These are phyloP conservation scores for Drosophila sordidula DNA, from an alignment of 2,888 invertebrate genomes.

Conservation along the genomic window DNA sequence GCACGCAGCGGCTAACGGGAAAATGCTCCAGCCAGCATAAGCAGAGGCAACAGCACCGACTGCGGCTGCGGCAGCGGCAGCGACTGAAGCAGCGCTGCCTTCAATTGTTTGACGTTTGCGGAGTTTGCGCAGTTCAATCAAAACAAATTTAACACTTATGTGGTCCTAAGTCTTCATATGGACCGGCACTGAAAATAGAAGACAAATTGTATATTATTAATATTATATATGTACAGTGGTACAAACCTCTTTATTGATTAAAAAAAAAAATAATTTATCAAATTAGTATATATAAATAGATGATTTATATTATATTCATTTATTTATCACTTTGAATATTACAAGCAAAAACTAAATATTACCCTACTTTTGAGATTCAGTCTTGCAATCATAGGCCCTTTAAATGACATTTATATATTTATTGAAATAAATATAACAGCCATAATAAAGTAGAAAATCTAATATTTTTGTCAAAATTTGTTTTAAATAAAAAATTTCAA, in stretches of 20 bases:
- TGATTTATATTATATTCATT: no score
- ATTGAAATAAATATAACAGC: no score
- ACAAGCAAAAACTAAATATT: background rate
- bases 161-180: slow-evolving; percentile 7
- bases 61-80: slow-evolving; percentile 4
- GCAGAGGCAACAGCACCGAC: slow-evolving; percentile 9
- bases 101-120: slow-evolving; percentile 35
- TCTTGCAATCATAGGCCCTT: no score
- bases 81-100: slow-evolving; percentile 38
- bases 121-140: slow-evolving; percentile 56
- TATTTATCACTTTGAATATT: background rate
- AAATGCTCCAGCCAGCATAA: slow-evolving; percentile 5
- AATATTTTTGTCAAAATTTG: no score
- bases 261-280: background rate
- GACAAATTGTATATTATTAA: background rate
- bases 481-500: no score
- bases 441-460: no score
- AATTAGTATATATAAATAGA: background rate
- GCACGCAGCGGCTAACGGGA: slow-evolving; percentile 14
- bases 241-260: background rate
- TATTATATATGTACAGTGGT: no score
- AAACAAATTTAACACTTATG: slow-evolving; percentile 57
- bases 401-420: no score
- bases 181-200: slow-evolving; percentile 26
- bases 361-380: no score